Conservation (phyloP, 2,113 vertebrate genomes). For the Pelecanoides urinatrix region DNA sequence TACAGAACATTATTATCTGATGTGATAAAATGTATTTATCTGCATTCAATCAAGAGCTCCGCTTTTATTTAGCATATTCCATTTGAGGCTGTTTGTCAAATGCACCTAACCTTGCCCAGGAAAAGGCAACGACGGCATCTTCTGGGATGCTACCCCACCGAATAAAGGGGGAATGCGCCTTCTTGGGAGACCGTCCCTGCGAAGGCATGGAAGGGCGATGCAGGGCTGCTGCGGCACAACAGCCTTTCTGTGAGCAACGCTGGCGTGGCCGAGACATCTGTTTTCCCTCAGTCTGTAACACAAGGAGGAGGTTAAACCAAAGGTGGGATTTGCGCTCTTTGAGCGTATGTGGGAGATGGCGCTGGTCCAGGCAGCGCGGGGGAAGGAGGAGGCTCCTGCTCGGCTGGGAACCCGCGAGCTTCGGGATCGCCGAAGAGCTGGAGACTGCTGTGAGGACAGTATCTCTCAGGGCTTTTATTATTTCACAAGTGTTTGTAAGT, state of each 20-base stretch:
- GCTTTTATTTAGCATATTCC: neutral
- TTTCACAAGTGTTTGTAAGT: neutral
- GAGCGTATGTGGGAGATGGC: neutral
- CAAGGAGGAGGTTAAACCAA: neutral
- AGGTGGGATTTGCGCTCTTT: neutral
- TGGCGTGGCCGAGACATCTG: neutral
- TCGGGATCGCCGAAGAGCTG: neutral
- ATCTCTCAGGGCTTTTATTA: neutral
- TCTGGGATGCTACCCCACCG: neutral
- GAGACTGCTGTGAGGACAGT: neutral
- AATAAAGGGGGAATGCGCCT: neutral
- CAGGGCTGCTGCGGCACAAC: neutral
- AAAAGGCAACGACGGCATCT: neutral
- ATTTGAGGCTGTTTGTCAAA: neutral
- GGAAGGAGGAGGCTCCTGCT: neutral
- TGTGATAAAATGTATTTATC: neutral
- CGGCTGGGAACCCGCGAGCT: neutral
- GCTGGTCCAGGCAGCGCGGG: neutral
- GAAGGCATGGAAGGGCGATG: fast-evolving
- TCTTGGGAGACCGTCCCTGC: neutral
- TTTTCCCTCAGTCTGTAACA: neutral
- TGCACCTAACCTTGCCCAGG: neutral
- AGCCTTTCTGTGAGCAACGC: neutral
- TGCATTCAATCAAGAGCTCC: neutral
- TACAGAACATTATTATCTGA: neutral